Evolutionary conservation across 2,113 vertebrate species (phyloP), one percentile per base, ranked within the genome.

Genomic region (Bambusicola thoracicus): DNA sequence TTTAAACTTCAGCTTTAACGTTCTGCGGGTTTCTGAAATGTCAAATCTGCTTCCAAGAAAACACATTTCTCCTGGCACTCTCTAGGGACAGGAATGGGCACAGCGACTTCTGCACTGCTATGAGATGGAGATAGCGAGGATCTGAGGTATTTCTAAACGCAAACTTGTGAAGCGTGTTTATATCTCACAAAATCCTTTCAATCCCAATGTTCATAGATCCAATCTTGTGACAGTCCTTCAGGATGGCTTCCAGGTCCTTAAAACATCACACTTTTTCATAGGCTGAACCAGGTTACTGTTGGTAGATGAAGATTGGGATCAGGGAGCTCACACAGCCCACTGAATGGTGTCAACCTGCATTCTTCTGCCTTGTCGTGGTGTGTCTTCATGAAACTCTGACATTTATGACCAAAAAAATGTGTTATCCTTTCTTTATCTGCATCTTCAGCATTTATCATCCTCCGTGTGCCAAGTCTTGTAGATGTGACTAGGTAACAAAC

Each of bases 11-110:
- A 81, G 40, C 53, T 82, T 82, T 69, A 82, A 14, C 20, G 46
- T 88, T 92, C 67, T 75, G 19, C 61, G 88, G 46, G 38, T 40
- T 81, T 90, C 75, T 83, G 75, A 89, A 92, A 81, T 55, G 67
- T n/a, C 46, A 88, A 46, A 88, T 46, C 44, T 67, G 51, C 73
- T 87, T 91, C 73, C 51, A 90, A 49, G 51, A 78, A 46, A 65
- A 90, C 70, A 51, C 66, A 88, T 78, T 83, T 90, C 67, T 80
- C 87, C 74, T 46, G 46, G 74, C 62, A 25, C 29, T 67, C 72
- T 72, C 73, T 22, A 74, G 48, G 87, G 44, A 67, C 21, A 85
- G 30, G 40, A 72, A 17, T 0, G 2, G 75, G 66, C 21, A 13
- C 15, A 69, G 55, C 34, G 87, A 89, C 87, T 25, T n/a, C 46